These are phyloP conservation scores for Mustelus asterias DNA, from an alignment of 2,113 vertebrate species.

Conservation along the genomic window DNA sequence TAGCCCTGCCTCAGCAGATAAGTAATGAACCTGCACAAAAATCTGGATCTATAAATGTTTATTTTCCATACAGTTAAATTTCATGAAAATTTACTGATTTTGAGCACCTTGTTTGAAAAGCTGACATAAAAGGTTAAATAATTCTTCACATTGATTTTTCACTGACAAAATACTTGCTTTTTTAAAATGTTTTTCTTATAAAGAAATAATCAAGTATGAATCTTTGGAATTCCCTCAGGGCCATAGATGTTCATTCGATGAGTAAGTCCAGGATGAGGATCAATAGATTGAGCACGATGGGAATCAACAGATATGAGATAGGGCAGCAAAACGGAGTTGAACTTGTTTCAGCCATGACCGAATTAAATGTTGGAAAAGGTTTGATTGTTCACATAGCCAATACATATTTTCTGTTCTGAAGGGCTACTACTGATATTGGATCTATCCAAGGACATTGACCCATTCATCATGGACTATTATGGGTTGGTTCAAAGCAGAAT, in stretches of 20 bases:
- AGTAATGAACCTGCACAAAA: neutral
- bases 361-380: neutral
- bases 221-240: neutral
- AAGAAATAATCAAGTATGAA: neutral
- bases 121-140: neutral
- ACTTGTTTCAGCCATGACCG: neutral
- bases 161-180: neutral
- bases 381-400: neutral
- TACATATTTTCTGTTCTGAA: neutral
- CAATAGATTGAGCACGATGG: neutral
- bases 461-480: neutral
- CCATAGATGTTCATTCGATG: neutral
- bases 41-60: neutral
- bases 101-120: neutral
- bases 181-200: neutral
- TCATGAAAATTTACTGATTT: neutral
- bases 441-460: neutral
- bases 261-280: neutral
- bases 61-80: neutral
- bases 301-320: neutral
- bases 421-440: neutral
- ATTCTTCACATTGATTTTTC: neutral
- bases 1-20: neutral
- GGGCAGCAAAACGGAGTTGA: neutral
- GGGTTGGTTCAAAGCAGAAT: neutral